phyloP scores from a whole-genome alignment of 2,888 invertebrate genomes.

The Ectobius pallidus region DNA sequence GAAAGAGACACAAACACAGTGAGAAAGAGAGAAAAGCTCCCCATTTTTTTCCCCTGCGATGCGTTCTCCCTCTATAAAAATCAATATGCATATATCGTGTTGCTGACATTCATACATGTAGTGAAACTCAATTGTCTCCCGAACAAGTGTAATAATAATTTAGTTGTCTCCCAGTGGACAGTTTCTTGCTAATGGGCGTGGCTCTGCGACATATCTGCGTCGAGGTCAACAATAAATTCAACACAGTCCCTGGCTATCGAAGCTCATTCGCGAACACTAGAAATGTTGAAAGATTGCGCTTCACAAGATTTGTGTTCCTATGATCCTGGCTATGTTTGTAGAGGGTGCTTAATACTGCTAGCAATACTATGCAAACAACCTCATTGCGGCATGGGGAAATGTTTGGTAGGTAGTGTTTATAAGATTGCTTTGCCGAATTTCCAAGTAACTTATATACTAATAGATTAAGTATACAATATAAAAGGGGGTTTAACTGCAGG shows the following conservation, averaged over 20 bases:
- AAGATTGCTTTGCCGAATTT: too few species aligned
- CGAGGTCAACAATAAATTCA: constrained; percentile 29
- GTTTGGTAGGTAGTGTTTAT: too few species aligned
- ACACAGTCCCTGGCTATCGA: neutral
- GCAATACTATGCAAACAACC: too few species aligned
- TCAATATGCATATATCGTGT: constrained; percentile 36
- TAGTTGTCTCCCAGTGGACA: constrained; percentile 27
- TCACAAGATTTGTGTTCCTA: neutral
- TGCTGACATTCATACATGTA: constrained; percentile 34
- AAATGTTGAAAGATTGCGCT: neutral
- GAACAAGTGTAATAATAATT: constrained; percentile 36
- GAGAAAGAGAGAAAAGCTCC: constrained; percentile 21
- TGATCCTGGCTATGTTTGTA: too few species aligned
- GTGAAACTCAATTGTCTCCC: constrained; percentile 35
- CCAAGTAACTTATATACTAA: too few species aligned
- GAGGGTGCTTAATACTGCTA: too few species aligned
- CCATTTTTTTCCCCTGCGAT: constrained; percentile 24
- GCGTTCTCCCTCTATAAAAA: constrained; percentile 33
- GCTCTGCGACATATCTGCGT: constrained; percentile 15
- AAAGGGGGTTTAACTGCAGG: too few species aligned
- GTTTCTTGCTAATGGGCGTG: constrained; percentile 30
- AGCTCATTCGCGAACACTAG: neutral
- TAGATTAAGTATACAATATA: too few species aligned
- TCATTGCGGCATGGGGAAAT: too few species aligned
- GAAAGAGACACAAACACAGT: neutral